A percentile compares a stretch with the other conserved stretches of the same genome.
phyloP scores from a whole-genome alignment of 2,113 vertebrate species.

The Ancistrus triradiatus region DNA sequence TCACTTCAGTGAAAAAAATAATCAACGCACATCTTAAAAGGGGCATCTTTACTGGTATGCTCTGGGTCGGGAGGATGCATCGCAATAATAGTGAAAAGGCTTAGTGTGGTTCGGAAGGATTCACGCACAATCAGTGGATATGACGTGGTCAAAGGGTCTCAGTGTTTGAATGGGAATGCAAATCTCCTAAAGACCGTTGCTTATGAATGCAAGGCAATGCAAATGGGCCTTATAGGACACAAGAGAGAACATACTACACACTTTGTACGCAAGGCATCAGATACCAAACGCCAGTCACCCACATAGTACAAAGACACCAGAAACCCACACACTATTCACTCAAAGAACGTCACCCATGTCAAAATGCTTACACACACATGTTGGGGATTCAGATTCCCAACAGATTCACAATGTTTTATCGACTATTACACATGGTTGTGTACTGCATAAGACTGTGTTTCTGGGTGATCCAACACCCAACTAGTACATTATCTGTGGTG shows the following conservation, averaged over 20 bases:
- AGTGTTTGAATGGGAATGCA: constrained; percentile 38
- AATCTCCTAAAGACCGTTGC: constrained; percentile 26
- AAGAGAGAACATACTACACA: constrained; percentile 1
- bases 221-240: constrained; percentile 19
- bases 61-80: neutral
- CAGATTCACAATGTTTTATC: no score
- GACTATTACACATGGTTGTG: no score
- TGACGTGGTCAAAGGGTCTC: constrained; percentile 22
- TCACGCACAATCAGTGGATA: neutral
- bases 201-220: constrained; percentile 39
- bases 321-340: constrained; percentile 15
- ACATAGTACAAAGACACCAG: no score
- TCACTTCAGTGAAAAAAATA: no score
- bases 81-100: constrained; percentile 5
- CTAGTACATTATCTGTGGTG: no score
- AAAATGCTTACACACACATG: neutral
- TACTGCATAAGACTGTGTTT: no score
- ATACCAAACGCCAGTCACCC: no score
- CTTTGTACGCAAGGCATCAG: neutral
- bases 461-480: no score
- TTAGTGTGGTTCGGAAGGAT: constrained; percentile 6
- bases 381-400: no score
- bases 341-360: neutral
- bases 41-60: neutral
- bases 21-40: constrained; percentile 3